Conservation (phyloP, 1,140 invertebrate genomes). For the Ceratina calcarata region DNA sequence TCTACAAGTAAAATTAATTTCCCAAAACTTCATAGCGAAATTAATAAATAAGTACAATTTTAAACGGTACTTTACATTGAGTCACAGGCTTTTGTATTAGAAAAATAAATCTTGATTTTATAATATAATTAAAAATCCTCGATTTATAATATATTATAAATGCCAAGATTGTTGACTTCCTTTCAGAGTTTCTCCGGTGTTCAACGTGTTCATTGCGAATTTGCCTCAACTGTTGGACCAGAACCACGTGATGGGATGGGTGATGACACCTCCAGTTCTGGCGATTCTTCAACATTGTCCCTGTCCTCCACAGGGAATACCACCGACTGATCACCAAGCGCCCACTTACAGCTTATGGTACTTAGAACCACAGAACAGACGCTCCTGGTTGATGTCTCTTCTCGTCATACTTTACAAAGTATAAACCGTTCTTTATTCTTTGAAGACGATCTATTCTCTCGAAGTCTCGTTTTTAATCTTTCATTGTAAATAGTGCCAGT, state of each 20-base stretch:
- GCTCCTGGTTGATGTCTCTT: constrained; percentile 95
- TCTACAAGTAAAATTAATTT: no score
- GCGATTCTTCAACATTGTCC: constrained; percentile 94
- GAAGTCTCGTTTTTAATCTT: no score
- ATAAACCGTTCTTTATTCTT: constrained; percentile 39
- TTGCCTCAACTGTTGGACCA: constrained; percentile 96
- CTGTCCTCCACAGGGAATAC: constrained; percentile 82
- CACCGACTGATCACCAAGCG: constrained; percentile 80
- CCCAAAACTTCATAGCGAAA: background rate
- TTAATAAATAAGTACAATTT: background rate
- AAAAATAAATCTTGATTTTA: no score
- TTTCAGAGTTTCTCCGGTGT: constrained; percentile 92
- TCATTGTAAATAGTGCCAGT: constrained; percentile 89
- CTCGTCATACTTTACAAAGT: constrained; percentile 99
- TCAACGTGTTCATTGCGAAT: constrained; percentile 97
- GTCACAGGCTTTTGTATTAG: no score
- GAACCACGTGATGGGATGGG: constrained; percentile 94
- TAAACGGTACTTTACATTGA: no score
- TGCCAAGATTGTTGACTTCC: background rate
- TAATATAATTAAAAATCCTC: no score
- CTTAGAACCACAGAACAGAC: constrained; percentile 90
- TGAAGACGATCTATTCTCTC: background rate
- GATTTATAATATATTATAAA: no score
- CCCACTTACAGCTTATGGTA: constrained; percentile 93
- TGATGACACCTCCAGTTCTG: constrained; percentile 91